Conservation (phyloP, 53 echinoderm and acorn worm species). For the Pentamera pediparva region DNA sequence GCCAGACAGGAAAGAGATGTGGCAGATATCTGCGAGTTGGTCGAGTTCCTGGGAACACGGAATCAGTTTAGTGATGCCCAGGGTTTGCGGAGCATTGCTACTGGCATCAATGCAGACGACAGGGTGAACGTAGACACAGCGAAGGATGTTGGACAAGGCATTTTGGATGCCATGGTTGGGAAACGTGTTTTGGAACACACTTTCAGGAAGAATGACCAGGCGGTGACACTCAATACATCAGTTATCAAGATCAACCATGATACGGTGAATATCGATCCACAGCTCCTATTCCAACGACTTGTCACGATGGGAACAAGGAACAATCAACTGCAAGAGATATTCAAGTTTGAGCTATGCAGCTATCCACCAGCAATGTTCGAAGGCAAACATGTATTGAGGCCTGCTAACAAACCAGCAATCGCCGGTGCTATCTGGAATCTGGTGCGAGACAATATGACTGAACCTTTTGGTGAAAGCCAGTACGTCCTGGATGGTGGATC, state of each 20-base stretch:
- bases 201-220: neutral
- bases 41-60: neutral
- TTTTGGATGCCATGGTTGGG: slow-evolving; percentile 6
- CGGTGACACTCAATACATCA: neutral
- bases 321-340: neutral
- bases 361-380: slow-evolving; percentile 23
- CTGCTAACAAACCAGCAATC: slow-evolving; percentile 11
- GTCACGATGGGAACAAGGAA: neutral
- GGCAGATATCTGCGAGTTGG: slow-evolving; percentile 31
- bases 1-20: slow-evolving; percentile 8
- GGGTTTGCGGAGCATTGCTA: slow-evolving; percentile 6
- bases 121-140: slow-evolving; percentile 22
- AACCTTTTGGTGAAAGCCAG: slow-evolving; percentile 4
- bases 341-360: slow-evolving; percentile 30
- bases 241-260: neutral
- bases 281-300: slow-evolving; percentile 38
- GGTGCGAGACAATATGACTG: slow-evolving; percentile 1
- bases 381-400: neutral
- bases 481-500: slow-evolving; percentile 39
- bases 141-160: neutral
- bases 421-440: slow-evolving; percentile 1
- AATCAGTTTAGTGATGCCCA: slow-evolving; percentile 16
- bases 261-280: slow-evolving; percentile 17
- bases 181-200: neutral
- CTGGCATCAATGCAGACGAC: slow-evolving; percentile 14